Evolutionary conservation across 1,140 invertebrate species (phyloP), one percentile per base, ranked within the genome.

Genomic region (Drosophila athabasca): DNA sequence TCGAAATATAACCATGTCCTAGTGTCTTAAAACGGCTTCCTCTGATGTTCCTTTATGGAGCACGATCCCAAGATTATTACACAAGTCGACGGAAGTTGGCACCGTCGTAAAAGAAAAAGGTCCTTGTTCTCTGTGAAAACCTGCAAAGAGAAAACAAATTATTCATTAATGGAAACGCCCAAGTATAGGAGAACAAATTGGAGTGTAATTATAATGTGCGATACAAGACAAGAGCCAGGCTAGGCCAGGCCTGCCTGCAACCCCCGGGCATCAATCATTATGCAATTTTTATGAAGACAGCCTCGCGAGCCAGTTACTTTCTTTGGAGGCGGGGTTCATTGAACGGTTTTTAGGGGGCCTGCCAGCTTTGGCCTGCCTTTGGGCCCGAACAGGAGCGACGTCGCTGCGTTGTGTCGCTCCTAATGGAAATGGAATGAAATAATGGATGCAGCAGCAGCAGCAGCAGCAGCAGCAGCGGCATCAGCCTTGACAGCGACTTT

Each of bases 341-440:
- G 68, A 61, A 71, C 68, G 48, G 15, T 55, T 49, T 46, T 48
- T 2, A 8, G 66, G 26, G 9, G 24, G 24, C 24, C 24, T 26
- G 7, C 24, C 24, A 61, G 51, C 35, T 58, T 22, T 31, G 53
- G 41, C 31, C 48, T 51, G 68, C 54, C 68, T 60, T 71, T 71
- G 68, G 68, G 68, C 68, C 53, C 26, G 26, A 55, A 71, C 68
- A 71, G 68, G 67, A 71, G 68, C 68, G 61, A n/a, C 6, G 19
- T 9, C 19, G 70, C 48, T 53, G 41, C 71, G 52, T 61, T 72
- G 68, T 53, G 68, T 61, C 49, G 55, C 67, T 71, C 8, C 24
- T 71, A 71, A 71, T 71, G 67, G 55, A 71, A 71, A 61, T 58
- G 55, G 43, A 19, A 19, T 19, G 17, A 19, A 19, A 58, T 39